phyloP scores from a whole-genome alignment of 2,888 invertebrate species.

The Subacronicta megacephala region DNA sequence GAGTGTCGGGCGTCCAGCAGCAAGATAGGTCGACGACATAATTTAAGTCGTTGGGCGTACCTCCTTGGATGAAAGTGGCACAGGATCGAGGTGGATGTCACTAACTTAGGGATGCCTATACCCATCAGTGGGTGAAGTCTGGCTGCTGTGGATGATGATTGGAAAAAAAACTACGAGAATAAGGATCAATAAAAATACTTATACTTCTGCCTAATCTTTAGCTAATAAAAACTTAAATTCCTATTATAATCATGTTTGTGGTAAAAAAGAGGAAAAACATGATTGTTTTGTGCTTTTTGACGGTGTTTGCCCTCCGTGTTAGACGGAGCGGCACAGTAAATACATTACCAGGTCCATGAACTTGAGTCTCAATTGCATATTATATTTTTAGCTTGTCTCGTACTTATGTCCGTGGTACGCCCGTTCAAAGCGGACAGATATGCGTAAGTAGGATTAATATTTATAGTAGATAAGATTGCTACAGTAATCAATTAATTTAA shows the following conservation, averaged over 20 bases:
- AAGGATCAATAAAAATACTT: no score
- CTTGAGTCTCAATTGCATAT: slow-evolving; percentile 69
- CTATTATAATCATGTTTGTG: slow-evolving; percentile 12
- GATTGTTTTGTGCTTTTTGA: slow-evolving; percentile 51
- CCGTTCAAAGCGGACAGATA: slow-evolving; percentile 9
- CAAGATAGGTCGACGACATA: no score
- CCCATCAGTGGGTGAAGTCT: no score
- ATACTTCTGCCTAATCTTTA: slow-evolving; percentile 3
- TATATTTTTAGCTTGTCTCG: slow-evolving; percentile 69
- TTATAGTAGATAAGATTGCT: slow-evolving; percentile 30
- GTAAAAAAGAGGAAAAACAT: slow-evolving; percentile 20
- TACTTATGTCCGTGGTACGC: slow-evolving; percentile 33
- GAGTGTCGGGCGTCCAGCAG: no score
- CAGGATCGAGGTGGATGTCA: no score
- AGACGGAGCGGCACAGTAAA: slow-evolving; percentile 69
- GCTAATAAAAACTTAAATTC: slow-evolving; percentile 22
- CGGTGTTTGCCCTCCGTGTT: slow-evolving; percentile 61
- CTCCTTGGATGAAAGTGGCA: no score
- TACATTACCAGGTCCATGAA: slow-evolving; percentile 78
- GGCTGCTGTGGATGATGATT: no score
- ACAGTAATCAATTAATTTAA: slow-evolving; percentile 22
- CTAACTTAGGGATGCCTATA: no score
- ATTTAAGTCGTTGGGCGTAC: no score
- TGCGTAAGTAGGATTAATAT: slow-evolving; percentile 16
- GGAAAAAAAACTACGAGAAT: no score